Percentiles rank a stretch among this genome's conserved stretches.
Evolutionary conservation across 2,797 vertebrate genomes (phyloP).

Genomic region (Sebastes minor): DNA sequence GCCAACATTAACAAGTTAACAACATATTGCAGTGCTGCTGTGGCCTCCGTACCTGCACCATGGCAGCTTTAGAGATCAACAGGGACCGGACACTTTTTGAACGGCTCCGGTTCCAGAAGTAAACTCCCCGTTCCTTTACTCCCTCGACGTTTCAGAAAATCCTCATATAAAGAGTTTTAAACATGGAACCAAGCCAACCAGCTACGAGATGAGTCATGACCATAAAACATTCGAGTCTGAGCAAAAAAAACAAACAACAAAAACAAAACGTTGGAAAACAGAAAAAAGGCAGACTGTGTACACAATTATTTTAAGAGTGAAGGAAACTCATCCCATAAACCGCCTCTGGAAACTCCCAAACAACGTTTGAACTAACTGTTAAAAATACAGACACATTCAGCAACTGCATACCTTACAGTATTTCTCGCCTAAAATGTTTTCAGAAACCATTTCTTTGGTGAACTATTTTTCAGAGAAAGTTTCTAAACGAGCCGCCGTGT

Average conservation of each 20-base stretch:
- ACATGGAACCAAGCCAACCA: too few species aligned
- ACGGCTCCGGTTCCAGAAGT: too few species aligned
- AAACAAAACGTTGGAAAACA: neutral
- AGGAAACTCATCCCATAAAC: neutral
- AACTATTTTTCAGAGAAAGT: neutral
- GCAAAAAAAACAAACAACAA: too few species aligned
- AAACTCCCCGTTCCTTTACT: too few species aligned
- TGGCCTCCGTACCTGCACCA: too few species aligned
- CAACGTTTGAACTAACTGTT: neutral
- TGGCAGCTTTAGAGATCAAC: too few species aligned
- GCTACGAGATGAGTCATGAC: too few species aligned
- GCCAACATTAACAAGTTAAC: constrained; percentile 62
- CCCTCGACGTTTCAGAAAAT: neutral
- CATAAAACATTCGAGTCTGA: too few species aligned
- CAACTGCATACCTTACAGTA: neutral
- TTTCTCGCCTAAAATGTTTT: neutral
- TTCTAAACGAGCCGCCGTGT: neutral
- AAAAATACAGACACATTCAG: neutral
- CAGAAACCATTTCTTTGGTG: neutral
- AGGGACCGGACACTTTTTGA: too few species aligned
- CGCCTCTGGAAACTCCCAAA: neutral
- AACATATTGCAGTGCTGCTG: constrained; percentile 43
- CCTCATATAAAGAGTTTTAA: too few species aligned
- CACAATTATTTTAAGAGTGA: neutral
- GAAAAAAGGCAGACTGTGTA: neutral